These are phyloP conservation scores for Heteronetta atricapilla DNA, from an alignment of 2,113 vertebrate species.

Conservation along the genomic window DNA sequence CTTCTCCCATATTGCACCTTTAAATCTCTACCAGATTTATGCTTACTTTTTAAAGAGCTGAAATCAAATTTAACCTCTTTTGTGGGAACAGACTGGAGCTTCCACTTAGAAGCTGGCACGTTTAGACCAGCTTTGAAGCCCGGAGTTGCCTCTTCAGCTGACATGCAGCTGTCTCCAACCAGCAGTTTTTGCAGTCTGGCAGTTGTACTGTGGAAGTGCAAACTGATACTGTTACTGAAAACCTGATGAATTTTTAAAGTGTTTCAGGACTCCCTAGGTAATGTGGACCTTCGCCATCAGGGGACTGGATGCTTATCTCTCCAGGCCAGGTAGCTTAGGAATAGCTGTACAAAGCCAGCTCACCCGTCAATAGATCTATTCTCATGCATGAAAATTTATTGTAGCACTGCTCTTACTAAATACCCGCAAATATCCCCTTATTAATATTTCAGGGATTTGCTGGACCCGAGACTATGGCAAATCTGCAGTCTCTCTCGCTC, in stretches of 20 bases:
- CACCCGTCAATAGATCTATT: not conserved
- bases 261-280: not conserved
- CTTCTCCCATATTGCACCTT: not conserved
- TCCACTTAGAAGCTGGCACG: not conserved
- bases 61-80: not conserved
- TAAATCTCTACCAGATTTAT: not conserved
- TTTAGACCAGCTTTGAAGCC: not conserved
- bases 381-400: not conserved
- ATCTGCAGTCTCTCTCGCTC: not conserved
- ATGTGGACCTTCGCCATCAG: not conserved
- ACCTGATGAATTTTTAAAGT: not conserved
- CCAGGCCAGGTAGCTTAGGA: not conserved
- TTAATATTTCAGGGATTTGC: not conserved
- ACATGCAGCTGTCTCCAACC: not conserved
- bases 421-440: not conserved
- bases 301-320: not conserved
- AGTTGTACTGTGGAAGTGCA: not conserved
- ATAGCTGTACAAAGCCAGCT: not conserved
- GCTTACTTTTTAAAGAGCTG: not conserved
- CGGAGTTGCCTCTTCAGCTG: not conserved
- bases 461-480: not conserved
- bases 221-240: not conserved
- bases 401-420: not conserved
- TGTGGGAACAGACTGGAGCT: not conserved
- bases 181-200: rapidly evolving